These are phyloP conservation scores for Triops cancriformis DNA, from an alignment of 1,140 invertebrate species.

Conservation along the genomic window DNA sequence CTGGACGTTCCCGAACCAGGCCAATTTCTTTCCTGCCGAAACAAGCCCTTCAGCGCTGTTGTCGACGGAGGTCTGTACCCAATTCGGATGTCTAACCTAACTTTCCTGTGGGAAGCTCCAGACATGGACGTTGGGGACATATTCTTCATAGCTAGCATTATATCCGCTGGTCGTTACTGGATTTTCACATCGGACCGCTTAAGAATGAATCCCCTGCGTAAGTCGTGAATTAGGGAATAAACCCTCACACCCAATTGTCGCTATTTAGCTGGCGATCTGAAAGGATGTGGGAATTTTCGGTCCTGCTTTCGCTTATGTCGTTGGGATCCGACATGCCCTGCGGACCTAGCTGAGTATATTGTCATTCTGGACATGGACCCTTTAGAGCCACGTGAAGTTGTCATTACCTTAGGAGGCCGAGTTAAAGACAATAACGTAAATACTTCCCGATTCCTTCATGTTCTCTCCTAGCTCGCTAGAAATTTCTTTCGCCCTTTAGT, in stretches of 20 bases:
- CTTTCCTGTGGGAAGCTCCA: conserved; percentile 26
- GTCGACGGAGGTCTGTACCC: conserved; percentile 19
- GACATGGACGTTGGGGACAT: conserved; percentile 26
- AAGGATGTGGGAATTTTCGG: conserved; percentile 22
- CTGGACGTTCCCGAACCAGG: conserved; percentile 15
- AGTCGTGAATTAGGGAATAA: background rate
- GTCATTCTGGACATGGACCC: conserved; percentile 25
- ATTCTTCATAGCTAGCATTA: conserved; percentile 26
- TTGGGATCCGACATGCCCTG: conserved; percentile 23
- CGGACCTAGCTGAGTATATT: conserved; percentile 22
- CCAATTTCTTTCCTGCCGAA: conserved; percentile 18
- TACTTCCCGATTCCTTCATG: background rate
- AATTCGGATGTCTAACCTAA: conserved; percentile 26
- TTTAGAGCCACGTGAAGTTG: conserved; percentile 14
- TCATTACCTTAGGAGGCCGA: conserved; percentile 24
- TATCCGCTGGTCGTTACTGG: conserved; percentile 28
- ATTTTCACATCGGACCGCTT: conserved; percentile 28
- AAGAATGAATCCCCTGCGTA: conserved; percentile 28
- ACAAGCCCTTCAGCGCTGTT: conserved; percentile 19
- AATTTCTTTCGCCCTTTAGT: conserved; percentile 16
- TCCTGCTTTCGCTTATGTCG: conserved; percentile 27
- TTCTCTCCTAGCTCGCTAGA: background rate
- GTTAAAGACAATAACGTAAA: conserved; percentile 22
- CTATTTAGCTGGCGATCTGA: conserved; percentile 25
- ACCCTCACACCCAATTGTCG: background rate